Evolutionary conservation across 2,888 invertebrate genomes (phyloP), one percentile per base, ranked within the genome.

Genomic region (Escarpia spicata): DNA sequence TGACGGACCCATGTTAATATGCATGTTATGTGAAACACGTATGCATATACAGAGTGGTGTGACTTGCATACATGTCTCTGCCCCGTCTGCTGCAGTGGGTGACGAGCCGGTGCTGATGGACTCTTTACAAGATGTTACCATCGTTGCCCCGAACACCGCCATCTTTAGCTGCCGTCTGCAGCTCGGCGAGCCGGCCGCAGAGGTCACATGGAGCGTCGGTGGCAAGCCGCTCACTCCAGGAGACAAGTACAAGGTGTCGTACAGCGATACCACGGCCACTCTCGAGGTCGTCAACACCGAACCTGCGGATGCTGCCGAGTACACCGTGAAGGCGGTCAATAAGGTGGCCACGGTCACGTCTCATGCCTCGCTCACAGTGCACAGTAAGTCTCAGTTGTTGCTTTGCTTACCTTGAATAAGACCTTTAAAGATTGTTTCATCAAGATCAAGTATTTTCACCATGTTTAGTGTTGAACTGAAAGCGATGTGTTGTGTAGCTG

Each of bases 281-380:
- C 97, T 99, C 93, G 98, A 98, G 93, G 98, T 99, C 95, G 97
- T 97, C 95, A 97, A 97, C 95, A 97, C 97, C 90, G 97, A 97
- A n/a, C 97, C 97, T 94, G 97, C 97, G 95, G 98, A 99, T 96
- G 98, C 98, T 96, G 98, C 97, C 90, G 97, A 97, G 45, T 98
- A 98, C 95, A 97, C 97, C 31, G 98, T 98, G 94, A 97, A 97
- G 93, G 98, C 98, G 3, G 97, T 97, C 60, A 98, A 98, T 95
- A 97, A 97, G 94, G 97, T 97, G 93, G 98, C 98, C 91, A 97
- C 97, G 94, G 97, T 97, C 3, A 97, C 97, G 95, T 98, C 98
- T 15, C 97, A 97, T 0, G 98, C 98, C 95, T 97, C 96, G 92
- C 95, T 98, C 90, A 97, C 97, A 94, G 97, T 98, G 92, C 97